Conservation (phyloP, 1,140 invertebrate genomes). For the Drusus annulatus region DNA sequence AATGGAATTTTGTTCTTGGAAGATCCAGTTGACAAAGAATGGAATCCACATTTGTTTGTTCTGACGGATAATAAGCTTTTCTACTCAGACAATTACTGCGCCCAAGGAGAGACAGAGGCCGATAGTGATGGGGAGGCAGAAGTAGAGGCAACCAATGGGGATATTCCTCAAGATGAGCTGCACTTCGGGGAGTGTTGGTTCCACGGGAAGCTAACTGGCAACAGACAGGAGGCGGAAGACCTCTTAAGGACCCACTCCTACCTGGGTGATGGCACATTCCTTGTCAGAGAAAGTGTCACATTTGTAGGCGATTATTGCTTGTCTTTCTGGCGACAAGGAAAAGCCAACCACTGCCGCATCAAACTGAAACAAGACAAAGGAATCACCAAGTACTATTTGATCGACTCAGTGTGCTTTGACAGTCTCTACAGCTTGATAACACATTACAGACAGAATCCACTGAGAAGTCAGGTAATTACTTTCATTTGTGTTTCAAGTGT, state of each 20-base stretch:
- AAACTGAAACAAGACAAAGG: constrained; percentile 91
- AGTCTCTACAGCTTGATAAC: constrained; percentile 94
- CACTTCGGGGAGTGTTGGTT: constrained; percentile 98
- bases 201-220: constrained; percentile 86
- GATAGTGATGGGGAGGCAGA: constrained; percentile 73
- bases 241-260: constrained; percentile 85
- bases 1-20: constrained; percentile 94
- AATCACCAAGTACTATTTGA: constrained; percentile 91
- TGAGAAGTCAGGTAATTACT: constrained; percentile 81
- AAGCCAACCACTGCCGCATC: constrained; percentile 95
- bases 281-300: constrained; percentile 95
- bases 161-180: constrained; percentile 84
- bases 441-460: constrained; percentile 88
- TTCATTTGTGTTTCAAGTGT: too few relatives aligned
- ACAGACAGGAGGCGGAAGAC: constrained; percentile 82
- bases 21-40: constrained; percentile 90
- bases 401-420: constrained; percentile 92
- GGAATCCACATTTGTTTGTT: constrained; percentile 97
- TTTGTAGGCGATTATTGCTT: constrained; percentile 97
- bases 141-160: constrained; percentile 56
- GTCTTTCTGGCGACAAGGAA: constrained; percentile 93
- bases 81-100: constrained; percentile 82
- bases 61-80: constrained; percentile 90
- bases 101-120: constrained; percentile 75
- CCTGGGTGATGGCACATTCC: constrained; percentile 95